These are phyloP conservation scores for Sarcophaga peregrina DNA, from an alignment of 1,140 invertebrate species.

Conservation along the genomic window DNA sequence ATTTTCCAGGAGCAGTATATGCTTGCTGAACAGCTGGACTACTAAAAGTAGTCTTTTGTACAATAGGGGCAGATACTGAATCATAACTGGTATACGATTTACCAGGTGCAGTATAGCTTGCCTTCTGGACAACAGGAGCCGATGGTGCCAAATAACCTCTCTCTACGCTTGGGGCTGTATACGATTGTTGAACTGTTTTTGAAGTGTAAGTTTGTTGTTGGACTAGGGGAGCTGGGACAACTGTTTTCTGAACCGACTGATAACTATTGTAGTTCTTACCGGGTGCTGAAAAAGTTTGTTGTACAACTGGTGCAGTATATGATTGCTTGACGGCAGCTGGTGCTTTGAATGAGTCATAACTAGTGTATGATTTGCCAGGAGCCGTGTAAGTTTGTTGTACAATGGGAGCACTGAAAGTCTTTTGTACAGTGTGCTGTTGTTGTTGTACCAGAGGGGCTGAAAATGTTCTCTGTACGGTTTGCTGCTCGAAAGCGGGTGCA, in stretches of 20 bases:
- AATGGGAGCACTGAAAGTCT: not conserved
- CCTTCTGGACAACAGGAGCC: slow-evolving; percentile 24
- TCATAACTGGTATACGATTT: slow-evolving; percentile 28
- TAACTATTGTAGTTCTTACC: slow-evolving; percentile 27
- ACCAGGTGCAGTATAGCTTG: not conserved
- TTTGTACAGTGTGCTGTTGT: slow-evolving; percentile 8
- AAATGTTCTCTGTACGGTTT: not conserved
- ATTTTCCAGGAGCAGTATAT: slow-evolving; percentile 29
- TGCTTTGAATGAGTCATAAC: slow-evolving; percentile 20
- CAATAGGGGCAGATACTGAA: slow-evolving; percentile 25
- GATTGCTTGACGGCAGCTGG: not conserved
- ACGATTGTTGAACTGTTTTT: not conserved
- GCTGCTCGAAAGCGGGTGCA: not conserved
- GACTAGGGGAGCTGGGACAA: not conserved
- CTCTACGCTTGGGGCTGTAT: slow-evolving; percentile 7
- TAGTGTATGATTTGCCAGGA: slow-evolving; percentile 29
- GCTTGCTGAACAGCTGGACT: not conserved
- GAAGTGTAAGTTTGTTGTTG: slow-evolving; percentile 28
- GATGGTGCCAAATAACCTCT: not conserved
- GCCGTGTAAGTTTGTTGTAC: slow-evolving; percentile 23
- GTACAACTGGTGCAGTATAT: slow-evolving; percentile 22
- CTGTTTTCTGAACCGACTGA: slow-evolving; percentile 26
- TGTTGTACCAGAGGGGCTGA: not conserved
- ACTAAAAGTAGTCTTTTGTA: not conserved
- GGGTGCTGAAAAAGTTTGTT: not conserved